A percentile compares a stretch with the other conserved stretches of the same genome.
Conservation (phyloP, 2,888 invertebrate genomes). For the Ormyrus thymus region DNA sequence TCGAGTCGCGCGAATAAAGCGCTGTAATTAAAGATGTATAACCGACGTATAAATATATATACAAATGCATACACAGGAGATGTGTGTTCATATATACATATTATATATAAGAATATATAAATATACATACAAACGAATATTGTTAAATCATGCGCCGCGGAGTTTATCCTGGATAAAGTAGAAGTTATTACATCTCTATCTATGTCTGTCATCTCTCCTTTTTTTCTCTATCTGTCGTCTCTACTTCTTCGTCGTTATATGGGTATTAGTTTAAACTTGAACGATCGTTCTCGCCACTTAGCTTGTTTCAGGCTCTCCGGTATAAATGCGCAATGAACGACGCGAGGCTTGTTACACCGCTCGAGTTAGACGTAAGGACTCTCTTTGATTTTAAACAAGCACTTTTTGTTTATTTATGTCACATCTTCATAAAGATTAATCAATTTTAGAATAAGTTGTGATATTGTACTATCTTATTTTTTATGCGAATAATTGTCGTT, state of each 20-base stretch:
- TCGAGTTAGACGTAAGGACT: conserved; percentile 27
- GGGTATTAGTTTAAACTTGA: conserved; percentile 43
- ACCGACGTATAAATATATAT: conserved; percentile 55
- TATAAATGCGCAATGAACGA: conserved; percentile 36
- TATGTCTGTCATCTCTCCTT: conserved; percentile 17
- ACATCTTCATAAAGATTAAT: not conserved
- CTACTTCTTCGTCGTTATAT: conserved; percentile 30
- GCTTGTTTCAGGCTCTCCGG: conserved; percentile 40
- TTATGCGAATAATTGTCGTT: conserved; percentile 15
- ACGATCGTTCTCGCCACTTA: conserved; percentile 28
- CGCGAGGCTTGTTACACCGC: conserved; percentile 23
- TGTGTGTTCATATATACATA: conserved; percentile 53
- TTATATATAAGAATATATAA: conserved; percentile 51
- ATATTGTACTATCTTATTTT: conserved; percentile 10
- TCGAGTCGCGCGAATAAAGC: conserved; percentile 44
- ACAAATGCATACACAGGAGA: conserved; percentile 37
- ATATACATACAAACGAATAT: conserved; percentile 51
- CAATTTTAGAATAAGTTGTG: conserved; percentile 18
- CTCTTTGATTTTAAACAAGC: conserved; percentile 38
- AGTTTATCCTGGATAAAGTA: conserved; percentile 51
- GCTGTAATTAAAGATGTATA: conserved; percentile 56
- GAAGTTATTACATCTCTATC: conserved; percentile 45
- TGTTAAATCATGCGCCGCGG: conserved; percentile 52
- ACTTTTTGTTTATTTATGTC: conserved; percentile 47
- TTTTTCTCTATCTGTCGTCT: conserved; percentile 29